phyloP scores from a whole-genome alignment of 2,113 vertebrate species.

The Falcunculus frontatus region DNA sequence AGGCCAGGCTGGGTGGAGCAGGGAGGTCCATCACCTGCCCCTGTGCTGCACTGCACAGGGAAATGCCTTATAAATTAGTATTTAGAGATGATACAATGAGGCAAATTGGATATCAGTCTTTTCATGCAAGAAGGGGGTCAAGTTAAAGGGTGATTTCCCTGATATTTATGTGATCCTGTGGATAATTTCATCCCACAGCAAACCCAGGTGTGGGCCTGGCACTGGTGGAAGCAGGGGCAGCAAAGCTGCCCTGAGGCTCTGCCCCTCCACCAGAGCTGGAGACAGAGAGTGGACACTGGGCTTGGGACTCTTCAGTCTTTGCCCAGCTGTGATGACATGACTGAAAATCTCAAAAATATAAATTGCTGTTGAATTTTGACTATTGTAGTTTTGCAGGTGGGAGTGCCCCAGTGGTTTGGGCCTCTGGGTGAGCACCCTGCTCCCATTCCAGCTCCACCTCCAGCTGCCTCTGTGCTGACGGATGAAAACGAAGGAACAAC shows the following conservation, averaged over 20 bases:
- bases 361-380: not conserved
- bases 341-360: not conserved
- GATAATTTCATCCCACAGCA: not conserved
- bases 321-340: not conserved
- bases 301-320: not conserved
- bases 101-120: not conserved
- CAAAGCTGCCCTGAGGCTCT: not conserved
- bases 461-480: not conserved
- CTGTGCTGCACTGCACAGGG: not conserved
- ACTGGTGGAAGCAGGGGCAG: not conserved
- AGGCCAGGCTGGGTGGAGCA: not conserved
- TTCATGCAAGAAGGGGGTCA: not conserved
- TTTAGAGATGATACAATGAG: not conserved
- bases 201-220: not conserved
- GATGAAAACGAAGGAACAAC: not conserved
- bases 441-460: not conserved
- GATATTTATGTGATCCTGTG: not conserved
- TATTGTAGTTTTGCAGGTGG: not conserved
- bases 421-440: not conserved
- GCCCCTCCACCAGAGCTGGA: not conserved
- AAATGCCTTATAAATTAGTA: not conserved
- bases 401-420: not conserved
- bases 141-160: not conserved
- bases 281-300: fast-evolving
- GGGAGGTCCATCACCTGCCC: not conserved